These are phyloP conservation scores for Acanthornis magna DNA, from an alignment of 2,797 vertebrate species.

Conservation along the genomic window DNA sequence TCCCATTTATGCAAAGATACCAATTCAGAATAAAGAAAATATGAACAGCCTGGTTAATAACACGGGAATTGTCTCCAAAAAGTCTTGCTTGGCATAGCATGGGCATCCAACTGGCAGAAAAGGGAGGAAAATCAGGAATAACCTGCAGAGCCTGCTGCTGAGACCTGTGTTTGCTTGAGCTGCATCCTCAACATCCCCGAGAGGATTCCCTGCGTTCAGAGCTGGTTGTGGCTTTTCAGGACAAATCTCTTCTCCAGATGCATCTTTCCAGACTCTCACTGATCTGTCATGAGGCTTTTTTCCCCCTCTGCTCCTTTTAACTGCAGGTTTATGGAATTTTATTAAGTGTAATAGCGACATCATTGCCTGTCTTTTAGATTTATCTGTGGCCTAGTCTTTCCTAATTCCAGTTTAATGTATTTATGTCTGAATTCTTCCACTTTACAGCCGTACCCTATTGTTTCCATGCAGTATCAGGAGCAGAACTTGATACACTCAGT, in stretches of 20 bases:
- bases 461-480: not conserved
- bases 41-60: not conserved
- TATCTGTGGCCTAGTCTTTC: constrained; percentile 10
- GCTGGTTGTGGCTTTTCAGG: not conserved
- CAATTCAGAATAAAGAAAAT: not conserved
- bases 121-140: not conserved
- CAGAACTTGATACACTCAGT: not conserved
- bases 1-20: not conserved
- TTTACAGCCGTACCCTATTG: constrained; percentile 35
- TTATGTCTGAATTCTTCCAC: constrained; percentile 53
- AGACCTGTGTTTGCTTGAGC: not conserved
- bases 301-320: not conserved
- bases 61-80: not conserved
- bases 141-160: constrained; percentile 7
- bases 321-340: constrained; percentile 42
- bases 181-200: not conserved
- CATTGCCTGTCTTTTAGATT: constrained; percentile 60
- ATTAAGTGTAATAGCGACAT: constrained; percentile 43
- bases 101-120: not conserved
- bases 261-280: constrained; percentile 44
- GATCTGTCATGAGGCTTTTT: constrained; percentile 21
- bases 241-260: constrained; percentile 53
- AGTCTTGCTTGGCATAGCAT: not conserved
- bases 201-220: not conserved
- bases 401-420: constrained; percentile 20